Evolutionary conservation across 2,797 vertebrate genomes (phyloP), one percentile per base, ranked within the genome.

Genomic region (Microctenopoma stevenorrisi): DNA sequence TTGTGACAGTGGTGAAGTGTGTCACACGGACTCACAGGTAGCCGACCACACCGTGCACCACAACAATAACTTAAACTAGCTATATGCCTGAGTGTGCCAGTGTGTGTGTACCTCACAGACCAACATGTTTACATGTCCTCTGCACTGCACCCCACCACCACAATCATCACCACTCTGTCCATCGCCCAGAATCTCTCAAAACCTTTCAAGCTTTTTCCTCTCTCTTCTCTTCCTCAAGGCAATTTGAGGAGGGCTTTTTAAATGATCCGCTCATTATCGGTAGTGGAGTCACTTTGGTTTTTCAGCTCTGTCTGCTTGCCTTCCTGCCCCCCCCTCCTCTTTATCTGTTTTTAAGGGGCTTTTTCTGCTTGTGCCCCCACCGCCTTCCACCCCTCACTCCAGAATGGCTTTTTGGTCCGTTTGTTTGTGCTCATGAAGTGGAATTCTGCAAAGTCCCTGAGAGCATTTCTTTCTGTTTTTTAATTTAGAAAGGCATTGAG

Each of bases 371-470:
- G 13, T 8, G 25, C 57, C 58, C 38, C 62, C 49, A 4, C 74
- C 33, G 14, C 64, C 51, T 54, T 61, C 78, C 60, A 53, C 71
- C 68, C 72, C 79, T 70, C 64, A 78, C 76, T 74, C 48, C 80
- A 86, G 84, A 89, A 89, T 88, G 84, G 84, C 87, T 90, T 90
- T 92, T 90, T 91, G 82, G 61, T 85, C 82, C 64, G 66, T 88
- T 85, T 90, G 87, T 91, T 91, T 89, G 86, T 90, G 85, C 79
- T 84, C 81, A 85, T 91, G 86, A 91, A 92, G 92, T 92, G 91
- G 86, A 90, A 93, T 91, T 88, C 84, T 68, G 84, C 85, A 91
- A 88, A 88, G 88, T 91, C 91, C 91, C 90, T 93, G 90, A 93
- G 89, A 93, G 91, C 88, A 77, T 91, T 90, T 90, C 83, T 85